Conservation (phyloP, 2,888 invertebrate genomes). For the Drosophila prolongata region DNA sequence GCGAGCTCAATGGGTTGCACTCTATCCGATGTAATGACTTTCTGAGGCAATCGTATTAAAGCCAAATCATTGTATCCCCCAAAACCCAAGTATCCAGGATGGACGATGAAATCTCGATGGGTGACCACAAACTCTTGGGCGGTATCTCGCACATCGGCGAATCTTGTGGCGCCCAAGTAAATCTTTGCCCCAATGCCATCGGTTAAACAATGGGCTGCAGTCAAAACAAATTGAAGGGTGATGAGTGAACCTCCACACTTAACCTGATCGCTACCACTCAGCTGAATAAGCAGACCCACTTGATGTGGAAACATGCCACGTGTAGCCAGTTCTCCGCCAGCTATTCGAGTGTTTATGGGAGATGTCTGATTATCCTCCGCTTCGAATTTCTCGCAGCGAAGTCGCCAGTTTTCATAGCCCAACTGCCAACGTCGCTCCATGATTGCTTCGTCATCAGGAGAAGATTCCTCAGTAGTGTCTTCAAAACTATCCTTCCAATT, state of each 20-base stretch:
- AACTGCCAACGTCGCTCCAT: constrained; percentile 45
- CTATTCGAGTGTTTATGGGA: constrained; percentile 64
- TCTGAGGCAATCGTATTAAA: constrained; percentile 59
- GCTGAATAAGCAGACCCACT: constrained; percentile 74
- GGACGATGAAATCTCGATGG: constrained; percentile 55
- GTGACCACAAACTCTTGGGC: constrained; percentile 54
- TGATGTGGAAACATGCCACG: constrained; percentile 80
- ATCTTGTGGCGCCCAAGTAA: constrained; percentile 70
- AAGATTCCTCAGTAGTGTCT: background rate
- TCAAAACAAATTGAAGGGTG: constrained; percentile 68
- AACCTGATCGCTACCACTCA: constrained; percentile 44
- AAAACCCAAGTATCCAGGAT: constrained; percentile 65
- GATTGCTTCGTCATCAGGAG: constrained; percentile 13
- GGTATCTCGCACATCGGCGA: constrained; percentile 47
- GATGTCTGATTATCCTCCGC: background rate
- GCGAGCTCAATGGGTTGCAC: constrained; percentile 76
- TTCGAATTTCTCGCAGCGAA: constrained; percentile 46
- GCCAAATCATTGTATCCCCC: constrained; percentile 76
- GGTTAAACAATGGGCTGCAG: constrained; percentile 82
- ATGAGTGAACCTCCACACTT: constrained; percentile 82
- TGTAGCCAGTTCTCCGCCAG: constrained; percentile 78
- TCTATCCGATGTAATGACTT: constrained; percentile 50
- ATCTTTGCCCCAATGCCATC: constrained; percentile 59
- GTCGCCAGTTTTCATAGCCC: constrained; percentile 55
- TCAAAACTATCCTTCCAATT: background rate